Evolutionary conservation across 1,140 invertebrate species (phyloP).

Genomic region (Uloborus diversus): DNA sequence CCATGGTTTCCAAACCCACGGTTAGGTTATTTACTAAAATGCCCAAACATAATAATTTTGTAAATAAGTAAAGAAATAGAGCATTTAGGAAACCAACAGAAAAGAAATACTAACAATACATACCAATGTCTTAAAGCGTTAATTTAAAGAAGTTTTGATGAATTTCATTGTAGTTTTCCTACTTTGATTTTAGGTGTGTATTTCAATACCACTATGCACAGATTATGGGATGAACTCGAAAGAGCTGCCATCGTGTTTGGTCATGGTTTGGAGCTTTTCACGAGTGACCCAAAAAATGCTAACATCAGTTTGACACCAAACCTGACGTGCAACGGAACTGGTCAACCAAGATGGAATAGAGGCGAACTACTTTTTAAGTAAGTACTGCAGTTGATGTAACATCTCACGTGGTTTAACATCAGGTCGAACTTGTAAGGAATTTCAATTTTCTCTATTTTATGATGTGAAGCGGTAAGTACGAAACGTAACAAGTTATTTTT

Average conservation of each 20-base stretch:
- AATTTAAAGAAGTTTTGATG: too few relatives aligned
- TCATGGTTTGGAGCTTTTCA: conserved; percentile 86
- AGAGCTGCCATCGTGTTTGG: conserved; percentile 90
- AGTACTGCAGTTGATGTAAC: conserved; percentile 49
- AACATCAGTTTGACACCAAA: conserved; percentile 80
- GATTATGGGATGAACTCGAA: conserved; percentile 84
- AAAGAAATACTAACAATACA: too few relatives aligned
- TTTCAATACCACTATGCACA: conserved; percentile 84
- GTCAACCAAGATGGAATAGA: conserved; percentile 77
- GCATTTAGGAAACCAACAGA: too few relatives aligned
- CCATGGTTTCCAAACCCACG: too few relatives aligned
- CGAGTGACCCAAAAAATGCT: conserved; percentile 73
- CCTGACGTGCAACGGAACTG: conserved; percentile 77
- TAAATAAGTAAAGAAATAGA: too few relatives aligned
- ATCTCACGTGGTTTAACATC: not conserved
- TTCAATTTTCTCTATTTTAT: too few relatives aligned
- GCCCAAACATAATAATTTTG: too few relatives aligned
- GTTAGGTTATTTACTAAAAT: too few relatives aligned
- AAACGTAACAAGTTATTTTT: too few relatives aligned
- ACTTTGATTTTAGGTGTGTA: conserved; percentile 83
- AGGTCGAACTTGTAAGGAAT: not conserved
- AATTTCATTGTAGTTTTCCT: too few relatives aligned
- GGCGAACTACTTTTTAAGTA: conserved; percentile 77
- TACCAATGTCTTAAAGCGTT: too few relatives aligned
- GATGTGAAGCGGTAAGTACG: too few relatives aligned